Conservation (phyloP, 2,113 vertebrate genomes). For the Lophius piscatorius region DNA sequence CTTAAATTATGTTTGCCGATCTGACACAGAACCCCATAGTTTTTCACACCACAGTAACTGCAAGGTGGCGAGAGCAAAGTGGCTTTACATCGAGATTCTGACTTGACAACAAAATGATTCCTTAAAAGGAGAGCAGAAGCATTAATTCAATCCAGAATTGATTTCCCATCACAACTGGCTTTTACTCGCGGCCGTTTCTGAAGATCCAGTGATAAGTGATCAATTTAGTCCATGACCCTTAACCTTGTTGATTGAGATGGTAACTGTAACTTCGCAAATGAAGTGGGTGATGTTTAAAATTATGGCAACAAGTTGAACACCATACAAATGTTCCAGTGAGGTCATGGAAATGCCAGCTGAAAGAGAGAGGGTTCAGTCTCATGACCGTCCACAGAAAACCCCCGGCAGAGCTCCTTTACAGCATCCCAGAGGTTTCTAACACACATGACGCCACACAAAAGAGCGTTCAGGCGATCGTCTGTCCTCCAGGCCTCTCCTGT, state of each 20-base stretch:
- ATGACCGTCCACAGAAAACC: slow-evolving; percentile 15
- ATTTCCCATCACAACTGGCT: slow-evolving; percentile 66
- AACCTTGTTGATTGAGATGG: slow-evolving; percentile 31
- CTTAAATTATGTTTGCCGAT: too few species aligned
- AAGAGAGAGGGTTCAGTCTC: slow-evolving; percentile 21
- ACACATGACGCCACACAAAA: slow-evolving; percentile 15
- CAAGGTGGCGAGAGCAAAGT: neutral
- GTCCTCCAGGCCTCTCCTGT: slow-evolving; percentile 56
- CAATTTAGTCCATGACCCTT: slow-evolving; percentile 47
- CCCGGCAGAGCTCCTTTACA: slow-evolving; percentile 12
- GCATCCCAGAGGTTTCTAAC: slow-evolving; percentile 33
- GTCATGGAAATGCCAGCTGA: neutral
- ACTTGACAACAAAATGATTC: neutral
- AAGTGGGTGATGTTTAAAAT: slow-evolving; percentile 3
- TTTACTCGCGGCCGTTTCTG: slow-evolving; percentile 39
- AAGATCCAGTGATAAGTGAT: slow-evolving; percentile 58
- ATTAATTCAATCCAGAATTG: slow-evolving; percentile 61
- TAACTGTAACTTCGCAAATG: slow-evolving; percentile 27
- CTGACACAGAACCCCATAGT: too few species aligned
- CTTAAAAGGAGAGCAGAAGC: slow-evolving; percentile 38
- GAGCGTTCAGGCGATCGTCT: slow-evolving; percentile 33
- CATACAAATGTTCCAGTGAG: neutral
- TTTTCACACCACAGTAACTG: too few species aligned
- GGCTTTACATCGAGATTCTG: neutral
- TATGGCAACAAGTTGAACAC: neutral